Conservation (phyloP, 2,113 vertebrate species). For the Chloropsis hardwickii region DNA sequence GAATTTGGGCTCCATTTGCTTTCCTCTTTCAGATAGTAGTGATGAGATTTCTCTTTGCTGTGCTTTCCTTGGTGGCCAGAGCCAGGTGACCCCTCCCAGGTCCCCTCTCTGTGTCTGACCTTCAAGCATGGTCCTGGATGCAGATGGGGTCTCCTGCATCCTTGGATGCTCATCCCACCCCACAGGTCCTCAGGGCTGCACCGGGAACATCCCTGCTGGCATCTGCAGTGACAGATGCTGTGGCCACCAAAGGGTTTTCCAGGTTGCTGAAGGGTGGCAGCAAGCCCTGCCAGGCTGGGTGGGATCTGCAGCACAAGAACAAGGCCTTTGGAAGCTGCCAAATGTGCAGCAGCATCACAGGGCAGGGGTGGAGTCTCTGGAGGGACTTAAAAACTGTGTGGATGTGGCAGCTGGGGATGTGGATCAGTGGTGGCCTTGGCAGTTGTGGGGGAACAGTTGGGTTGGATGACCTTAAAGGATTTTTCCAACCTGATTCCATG, state of each 20-base stretch:
- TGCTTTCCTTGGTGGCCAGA: background rate
- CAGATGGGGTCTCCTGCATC: background rate
- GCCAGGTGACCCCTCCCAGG: background rate
- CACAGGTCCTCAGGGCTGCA: rapidly evolving
- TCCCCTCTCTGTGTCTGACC: background rate
- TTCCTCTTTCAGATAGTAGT: background rate
- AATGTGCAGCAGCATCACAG: background rate
- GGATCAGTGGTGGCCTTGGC: background rate
- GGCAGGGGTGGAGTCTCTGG: background rate
- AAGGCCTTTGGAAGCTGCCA: background rate
- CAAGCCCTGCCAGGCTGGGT: background rate
- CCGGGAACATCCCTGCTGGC: background rate
- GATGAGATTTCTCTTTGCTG: background rate
- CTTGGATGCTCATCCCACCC: background rate
- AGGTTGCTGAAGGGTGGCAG: background rate
- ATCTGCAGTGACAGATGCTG: background rate
- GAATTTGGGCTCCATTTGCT: background rate
- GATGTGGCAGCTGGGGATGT: background rate
- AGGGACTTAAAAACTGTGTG: background rate
- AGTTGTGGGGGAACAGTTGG: background rate
- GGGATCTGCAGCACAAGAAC: background rate
- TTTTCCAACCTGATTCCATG: background rate
- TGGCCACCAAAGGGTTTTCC: background rate
- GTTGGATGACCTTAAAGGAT: background rate
- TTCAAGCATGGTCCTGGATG: background rate